These are phyloP conservation scores for Maconellicoccus hirsutus DNA, from an alignment of 1,140 invertebrate genomes.

Conservation along the genomic window DNA sequence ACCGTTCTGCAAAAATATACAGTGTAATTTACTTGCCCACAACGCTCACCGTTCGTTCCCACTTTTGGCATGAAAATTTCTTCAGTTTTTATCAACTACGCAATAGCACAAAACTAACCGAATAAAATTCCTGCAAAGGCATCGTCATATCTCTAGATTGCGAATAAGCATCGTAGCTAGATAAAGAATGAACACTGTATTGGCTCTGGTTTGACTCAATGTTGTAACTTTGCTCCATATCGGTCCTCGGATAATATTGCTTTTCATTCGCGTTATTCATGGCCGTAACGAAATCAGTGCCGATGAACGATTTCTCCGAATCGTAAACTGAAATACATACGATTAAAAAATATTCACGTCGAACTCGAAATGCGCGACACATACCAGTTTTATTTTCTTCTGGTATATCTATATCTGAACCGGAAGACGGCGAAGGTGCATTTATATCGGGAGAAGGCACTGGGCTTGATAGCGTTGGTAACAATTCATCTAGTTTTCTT, in stretches of 20 bases:
- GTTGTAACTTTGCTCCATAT: background rate
- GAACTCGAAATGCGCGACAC: background rate
- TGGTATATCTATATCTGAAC: slow-evolving; percentile 40
- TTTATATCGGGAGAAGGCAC: slow-evolving; percentile 64
- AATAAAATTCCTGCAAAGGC: background rate
- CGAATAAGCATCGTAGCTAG: background rate
- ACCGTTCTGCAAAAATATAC: background rate
- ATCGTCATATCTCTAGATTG: background rate
- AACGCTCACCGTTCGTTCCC: no score
- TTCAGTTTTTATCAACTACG: no score
- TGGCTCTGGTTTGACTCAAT: background rate
- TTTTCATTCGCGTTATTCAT: slow-evolving; percentile 14
- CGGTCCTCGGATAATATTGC: background rate
- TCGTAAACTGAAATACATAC: background rate
- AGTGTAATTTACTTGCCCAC: no score
- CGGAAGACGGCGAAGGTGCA: slow-evolving; percentile 72
- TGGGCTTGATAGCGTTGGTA: slow-evolving; percentile 46
- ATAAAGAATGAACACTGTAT: background rate
- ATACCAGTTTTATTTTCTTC: slow-evolving; percentile 13
- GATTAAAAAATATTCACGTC: background rate
- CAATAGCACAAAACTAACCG: background rate
- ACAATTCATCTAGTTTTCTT: slow-evolving; percentile 68
- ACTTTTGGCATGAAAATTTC: no score
- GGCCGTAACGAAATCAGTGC: slow-evolving; percentile 7
- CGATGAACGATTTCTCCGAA: slow-evolving; percentile 13